Evolutionary conservation across 2,888 invertebrate species (phyloP).

Genomic region (Helobdella robusta): DNA sequence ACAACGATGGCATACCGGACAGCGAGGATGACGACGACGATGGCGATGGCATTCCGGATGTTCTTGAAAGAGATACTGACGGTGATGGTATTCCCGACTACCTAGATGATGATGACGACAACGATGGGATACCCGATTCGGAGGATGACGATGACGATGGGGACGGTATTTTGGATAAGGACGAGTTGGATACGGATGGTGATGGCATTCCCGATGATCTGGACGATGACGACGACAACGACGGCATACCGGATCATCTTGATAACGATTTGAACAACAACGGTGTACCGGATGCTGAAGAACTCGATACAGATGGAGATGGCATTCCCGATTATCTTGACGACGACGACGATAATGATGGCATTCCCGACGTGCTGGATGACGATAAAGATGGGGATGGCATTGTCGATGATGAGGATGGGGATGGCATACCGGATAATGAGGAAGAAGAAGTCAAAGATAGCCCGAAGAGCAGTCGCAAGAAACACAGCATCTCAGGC

Average conservation of each 20-base stretch:
- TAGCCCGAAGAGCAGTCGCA: constrained; percentile 36
- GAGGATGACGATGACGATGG: constrained; percentile 30
- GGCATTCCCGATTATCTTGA: constrained; percentile 35
- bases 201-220: constrained; percentile 39
- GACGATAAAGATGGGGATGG: constrained; percentile 35
- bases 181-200: constrained; percentile 29
- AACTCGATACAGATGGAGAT: constrained; percentile 33
- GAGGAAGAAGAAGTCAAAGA: constrained; percentile 37
- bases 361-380: constrained; percentile 36
- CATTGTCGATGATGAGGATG: constrained; percentile 38
- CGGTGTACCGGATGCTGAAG: constrained; percentile 32
- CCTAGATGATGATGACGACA: constrained; percentile 31
- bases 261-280: constrained; percentile 35
- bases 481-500: constrained; percentile 25
- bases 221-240: constrained; percentile 39
- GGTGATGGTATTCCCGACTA: constrained; percentile 36
- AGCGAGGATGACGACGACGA: constrained; percentile 38
- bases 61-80: constrained; percentile 32
- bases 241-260: constrained; percentile 39
- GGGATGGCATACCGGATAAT: constrained; percentile 43
- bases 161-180: constrained; percentile 34
- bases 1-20: constrained; percentile 44
- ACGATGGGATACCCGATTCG: constrained; percentile 36
- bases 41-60: constrained; percentile 34
- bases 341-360: constrained; percentile 38